Evolutionary conservation across 2,113 vertebrate genomes (phyloP).

Genomic region (Tragelaphus scriptus): DNA sequence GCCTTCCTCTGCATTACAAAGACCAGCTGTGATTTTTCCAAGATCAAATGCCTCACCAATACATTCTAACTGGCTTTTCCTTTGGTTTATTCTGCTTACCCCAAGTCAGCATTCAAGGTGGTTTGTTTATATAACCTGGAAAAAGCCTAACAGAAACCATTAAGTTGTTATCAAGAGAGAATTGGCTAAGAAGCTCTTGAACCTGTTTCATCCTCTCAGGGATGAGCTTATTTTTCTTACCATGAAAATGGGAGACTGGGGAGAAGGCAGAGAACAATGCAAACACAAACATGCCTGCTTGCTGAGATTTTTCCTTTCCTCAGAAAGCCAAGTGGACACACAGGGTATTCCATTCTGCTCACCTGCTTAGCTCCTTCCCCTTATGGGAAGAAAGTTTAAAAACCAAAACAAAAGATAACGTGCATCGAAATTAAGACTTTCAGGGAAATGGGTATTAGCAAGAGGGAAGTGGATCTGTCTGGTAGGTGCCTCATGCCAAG

Average conservation of each 20-base stretch:
- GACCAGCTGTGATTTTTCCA: background rate
- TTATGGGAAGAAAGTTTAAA: background rate
- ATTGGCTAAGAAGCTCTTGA: background rate
- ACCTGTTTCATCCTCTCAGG: background rate
- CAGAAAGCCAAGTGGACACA: background rate
- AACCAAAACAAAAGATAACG: background rate
- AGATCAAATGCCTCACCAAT: background rate
- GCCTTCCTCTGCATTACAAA: background rate
- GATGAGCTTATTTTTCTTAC: background rate
- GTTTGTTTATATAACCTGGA: background rate
- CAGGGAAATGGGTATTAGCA: background rate
- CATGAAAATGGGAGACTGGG: background rate
- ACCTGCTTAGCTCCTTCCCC: background rate
- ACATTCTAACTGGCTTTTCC: background rate
- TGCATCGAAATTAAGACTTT: background rate
- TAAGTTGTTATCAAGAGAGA: background rate
- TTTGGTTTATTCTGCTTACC: background rate
- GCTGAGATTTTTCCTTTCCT: background rate
- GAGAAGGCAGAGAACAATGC: background rate
- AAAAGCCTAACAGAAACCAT: background rate
- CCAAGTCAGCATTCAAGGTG: background rate
- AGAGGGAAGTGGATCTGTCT: background rate
- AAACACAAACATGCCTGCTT: background rate
- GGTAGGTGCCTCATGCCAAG: background rate
- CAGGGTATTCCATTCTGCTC: background rate